Evolutionary conservation across 2,888 invertebrate genomes (phyloP).

Genomic region (Orthosia cruda): DNA sequence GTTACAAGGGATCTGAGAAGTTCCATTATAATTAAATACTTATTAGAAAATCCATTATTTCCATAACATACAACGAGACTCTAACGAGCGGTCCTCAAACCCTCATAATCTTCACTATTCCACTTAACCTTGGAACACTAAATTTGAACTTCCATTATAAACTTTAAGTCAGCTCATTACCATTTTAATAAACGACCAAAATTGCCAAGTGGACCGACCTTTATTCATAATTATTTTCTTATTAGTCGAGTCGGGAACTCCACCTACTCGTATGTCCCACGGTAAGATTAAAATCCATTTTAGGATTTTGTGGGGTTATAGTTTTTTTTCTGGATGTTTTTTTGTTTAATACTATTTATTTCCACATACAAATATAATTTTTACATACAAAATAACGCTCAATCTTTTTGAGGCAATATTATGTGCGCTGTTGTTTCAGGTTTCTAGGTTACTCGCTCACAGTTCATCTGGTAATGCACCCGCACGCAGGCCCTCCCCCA

Average conservation of each 20-base stretch:
- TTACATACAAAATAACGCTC: too few relatives aligned
- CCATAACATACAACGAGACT: background rate
- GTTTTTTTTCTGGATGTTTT: too few relatives aligned
- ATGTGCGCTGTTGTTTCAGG: too few relatives aligned
- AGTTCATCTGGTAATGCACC: too few relatives aligned
- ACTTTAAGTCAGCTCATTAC: conserved; percentile 69
- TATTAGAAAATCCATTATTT: background rate
- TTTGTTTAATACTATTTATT: too few relatives aligned
- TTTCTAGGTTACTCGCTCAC: too few relatives aligned
- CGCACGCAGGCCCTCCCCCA: too few relatives aligned
- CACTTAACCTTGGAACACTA: conserved; percentile 45
- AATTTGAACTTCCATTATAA: conserved; percentile 64
- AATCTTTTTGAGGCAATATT: too few relatives aligned
- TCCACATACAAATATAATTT: too few relatives aligned
- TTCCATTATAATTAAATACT: background rate
- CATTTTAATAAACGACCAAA: conserved; percentile 78
- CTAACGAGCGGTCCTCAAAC: conserved; percentile 4
- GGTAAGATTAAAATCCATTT: conserved; percentile 63
- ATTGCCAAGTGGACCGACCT: conserved; percentile 74
- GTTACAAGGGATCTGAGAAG: background rate
- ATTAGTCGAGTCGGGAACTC: conserved; percentile 71
- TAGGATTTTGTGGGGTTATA: too few relatives aligned
- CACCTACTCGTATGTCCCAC: conserved; percentile 76
- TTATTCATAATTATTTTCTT: conserved; percentile 82
- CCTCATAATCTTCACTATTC: conserved; percentile 29